Conservation (phyloP, 2,888 invertebrate genomes). For the Ornithoptera priamus region DNA sequence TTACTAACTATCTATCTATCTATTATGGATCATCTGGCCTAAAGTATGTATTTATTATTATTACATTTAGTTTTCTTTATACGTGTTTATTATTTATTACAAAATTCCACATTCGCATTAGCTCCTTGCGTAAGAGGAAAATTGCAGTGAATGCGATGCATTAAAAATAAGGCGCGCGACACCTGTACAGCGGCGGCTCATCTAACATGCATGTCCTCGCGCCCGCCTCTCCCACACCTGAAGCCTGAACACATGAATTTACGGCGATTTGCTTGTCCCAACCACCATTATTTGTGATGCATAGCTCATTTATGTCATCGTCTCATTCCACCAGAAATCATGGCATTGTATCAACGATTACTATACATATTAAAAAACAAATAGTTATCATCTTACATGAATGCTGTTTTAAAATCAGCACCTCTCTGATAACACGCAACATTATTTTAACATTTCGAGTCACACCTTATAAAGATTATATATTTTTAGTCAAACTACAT, state of each 20-base stretch:
- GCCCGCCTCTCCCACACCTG: constrained; percentile 48
- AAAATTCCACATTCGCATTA: constrained; percentile 28
- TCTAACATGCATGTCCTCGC: constrained; percentile 63
- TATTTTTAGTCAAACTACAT: background rate
- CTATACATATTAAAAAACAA: background rate
- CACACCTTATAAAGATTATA: background rate
- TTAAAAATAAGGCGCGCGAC: constrained; percentile 58
- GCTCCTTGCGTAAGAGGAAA: constrained; percentile 35
- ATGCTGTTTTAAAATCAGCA: background rate
- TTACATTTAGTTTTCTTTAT: background rate
- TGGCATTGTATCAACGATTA: too few species aligned
- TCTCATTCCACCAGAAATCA: constrained; percentile 4
- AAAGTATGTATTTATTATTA: background rate
- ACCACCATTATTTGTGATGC: constrained; percentile 13
- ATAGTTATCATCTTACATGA: background rate
- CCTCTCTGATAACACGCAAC: too few species aligned
- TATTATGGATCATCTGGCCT: too few species aligned
- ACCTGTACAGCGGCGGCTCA: constrained; percentile 58
- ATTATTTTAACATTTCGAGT: too few species aligned
- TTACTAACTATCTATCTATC: too few species aligned
- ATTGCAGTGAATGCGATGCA: constrained; percentile 51
- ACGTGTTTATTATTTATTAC: background rate
- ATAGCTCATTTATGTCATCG: constrained; percentile 10
- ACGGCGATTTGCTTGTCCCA: constrained; percentile 24
- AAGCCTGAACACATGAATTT: constrained; percentile 32